phyloP scores from a whole-genome alignment of 2,888 invertebrate genomes.

The Philereme transversata region DNA sequence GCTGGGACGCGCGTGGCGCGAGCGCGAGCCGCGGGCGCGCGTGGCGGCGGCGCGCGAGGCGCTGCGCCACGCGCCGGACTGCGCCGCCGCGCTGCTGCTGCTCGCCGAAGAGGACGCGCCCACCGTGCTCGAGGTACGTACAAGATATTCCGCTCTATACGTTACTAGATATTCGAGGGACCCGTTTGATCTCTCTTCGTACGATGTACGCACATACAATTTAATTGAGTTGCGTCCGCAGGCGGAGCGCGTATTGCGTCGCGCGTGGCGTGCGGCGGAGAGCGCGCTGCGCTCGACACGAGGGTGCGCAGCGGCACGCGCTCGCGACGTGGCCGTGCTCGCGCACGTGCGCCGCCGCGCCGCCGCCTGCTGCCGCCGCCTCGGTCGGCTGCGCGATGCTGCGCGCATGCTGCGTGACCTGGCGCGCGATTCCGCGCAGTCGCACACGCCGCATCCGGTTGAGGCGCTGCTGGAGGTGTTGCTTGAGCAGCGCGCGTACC shows the following conservation, averaged over 20 bases:
- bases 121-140: conserved; percentile 90
- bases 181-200: no score
- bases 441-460: conserved; percentile 92
- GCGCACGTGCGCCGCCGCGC: conserved; percentile 96
- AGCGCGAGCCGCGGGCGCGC: conserved; percentile 93
- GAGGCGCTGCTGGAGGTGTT: conserved; percentile 98
- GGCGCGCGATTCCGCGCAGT: conserved; percentile 97
- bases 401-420: conserved; percentile 98
- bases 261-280: conserved; percentile 96
- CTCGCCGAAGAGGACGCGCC: conserved; percentile 98
- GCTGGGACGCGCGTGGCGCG: conserved; percentile 94
- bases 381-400: conserved; percentile 97
- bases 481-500: conserved; percentile 97
- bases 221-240: conserved; percentile 54
- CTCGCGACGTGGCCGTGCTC: conserved; percentile 96
- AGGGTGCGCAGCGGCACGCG: conserved; percentile 91
- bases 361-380: conserved; percentile 98
- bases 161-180: no score
- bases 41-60: conserved; percentile 94
- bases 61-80: conserved; percentile 93
- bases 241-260: conserved; percentile 22
- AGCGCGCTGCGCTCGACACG: conserved; percentile 93
- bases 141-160: conserved; percentile 26
- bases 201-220: no score
- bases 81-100: conserved; percentile 97